Evolutionary conservation across 2,797 vertebrate genomes (phyloP), one percentile per base, ranked within the genome.

Genomic region (Cephalopachus bancanus): DNA sequence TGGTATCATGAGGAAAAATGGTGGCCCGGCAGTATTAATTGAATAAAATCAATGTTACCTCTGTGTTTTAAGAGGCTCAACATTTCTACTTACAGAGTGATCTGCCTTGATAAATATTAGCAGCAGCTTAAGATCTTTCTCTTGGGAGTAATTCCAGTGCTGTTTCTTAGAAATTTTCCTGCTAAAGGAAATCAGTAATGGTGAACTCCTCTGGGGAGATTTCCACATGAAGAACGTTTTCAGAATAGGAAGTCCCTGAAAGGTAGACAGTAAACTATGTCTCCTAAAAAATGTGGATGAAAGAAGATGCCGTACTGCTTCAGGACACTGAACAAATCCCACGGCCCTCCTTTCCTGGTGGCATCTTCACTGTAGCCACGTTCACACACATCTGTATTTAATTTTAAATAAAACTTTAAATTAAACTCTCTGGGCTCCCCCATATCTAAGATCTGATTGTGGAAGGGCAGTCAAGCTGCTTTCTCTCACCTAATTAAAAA

Each of bases 341-440:
- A 8, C 15, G 59, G n/a, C 4, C 8, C 0, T 83, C 19, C 72
- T 85, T 91, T 75, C 26, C 7, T 12, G 5, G 37, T 4, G 28
- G 28, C 15, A 2, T 49, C 64, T 89, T 65, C 14, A 22, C 19
- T 24, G 11, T 5, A 51, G 92, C 55, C 37, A 44, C 0, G 0
- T 12, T 57, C 55, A 49, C 11, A 7, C n/a, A 44, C 22, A 49
- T 62, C n/a, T 87, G 15, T 59, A 49, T 87, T 90, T 86, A 67
- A 44, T 92, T 92, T 88, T 89, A n/a, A n/a, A n/a, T n/a, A n/a
- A n/a, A n/a, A n/a, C 91, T 64, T 93, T 55, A 83, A 93, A 76
- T 86, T 51, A 78, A 85, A 53, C 76, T 74, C 20, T 79, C 26
- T 20, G 49, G 28, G 28, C 4, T 87, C 72, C n/a, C 15, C 12